phyloP scores from a whole-genome alignment of 2,113 vertebrate genomes.

The Pseudorectes ferrugineus region DNA sequence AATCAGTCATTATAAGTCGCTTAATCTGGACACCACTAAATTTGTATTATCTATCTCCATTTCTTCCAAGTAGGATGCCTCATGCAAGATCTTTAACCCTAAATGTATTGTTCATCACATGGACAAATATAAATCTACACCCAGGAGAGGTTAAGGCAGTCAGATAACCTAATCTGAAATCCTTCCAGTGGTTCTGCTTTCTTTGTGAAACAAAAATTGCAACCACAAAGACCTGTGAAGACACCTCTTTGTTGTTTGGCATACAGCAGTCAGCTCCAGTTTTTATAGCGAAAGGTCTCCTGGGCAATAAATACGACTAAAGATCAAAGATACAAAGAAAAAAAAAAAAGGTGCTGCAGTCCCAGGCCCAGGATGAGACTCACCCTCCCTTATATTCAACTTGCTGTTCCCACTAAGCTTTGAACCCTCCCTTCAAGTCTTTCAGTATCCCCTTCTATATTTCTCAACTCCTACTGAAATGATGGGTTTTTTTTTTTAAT shows the following conservation, averaged over 20 bases:
- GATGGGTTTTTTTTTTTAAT: neutral
- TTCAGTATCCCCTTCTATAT: neutral
- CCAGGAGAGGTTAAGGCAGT: neutral
- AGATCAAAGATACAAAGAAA: neutral
- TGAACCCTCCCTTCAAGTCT: neutral
- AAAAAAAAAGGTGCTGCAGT: neutral
- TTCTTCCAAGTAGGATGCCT: neutral
- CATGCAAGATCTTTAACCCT: neutral
- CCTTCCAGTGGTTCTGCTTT: neutral
- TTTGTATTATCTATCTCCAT: neutral
- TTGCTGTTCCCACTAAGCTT: neutral
- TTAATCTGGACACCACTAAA: neutral
- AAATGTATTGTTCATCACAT: neutral
- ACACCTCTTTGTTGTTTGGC: neutral
- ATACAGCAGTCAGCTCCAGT: neutral
- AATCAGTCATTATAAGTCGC: neutral
- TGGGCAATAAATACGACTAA: neutral
- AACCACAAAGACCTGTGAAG: neutral
- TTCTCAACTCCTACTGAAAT: neutral
- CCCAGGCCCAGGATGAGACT: neutral
- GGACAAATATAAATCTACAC: neutral
- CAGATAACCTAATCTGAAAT: neutral
- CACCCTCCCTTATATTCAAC: neutral
- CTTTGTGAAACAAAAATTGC: neutral
- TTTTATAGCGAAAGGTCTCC: neutral